Base-by-base conservation (phyloP, 2,797 vertebrate species). In the Enteromius trimaculatus region DNA sequence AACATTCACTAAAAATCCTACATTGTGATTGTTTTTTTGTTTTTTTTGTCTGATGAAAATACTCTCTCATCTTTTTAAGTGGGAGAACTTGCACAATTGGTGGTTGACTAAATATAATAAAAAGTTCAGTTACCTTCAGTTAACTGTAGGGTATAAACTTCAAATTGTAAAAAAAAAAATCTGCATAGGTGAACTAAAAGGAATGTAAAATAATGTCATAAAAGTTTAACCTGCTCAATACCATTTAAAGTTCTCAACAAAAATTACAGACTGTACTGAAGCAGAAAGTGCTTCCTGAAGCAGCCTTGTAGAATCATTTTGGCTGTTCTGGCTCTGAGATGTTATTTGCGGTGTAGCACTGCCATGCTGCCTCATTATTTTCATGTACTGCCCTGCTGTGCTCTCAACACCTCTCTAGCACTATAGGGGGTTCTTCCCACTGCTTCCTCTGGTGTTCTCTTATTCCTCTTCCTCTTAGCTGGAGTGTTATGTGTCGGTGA, bases 371-470 rank as follows among this genome's bases (percentile, higher is more conserved):
- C 47, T 76, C 17, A 76, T 76, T 76, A 82, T 26, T 23, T 6
- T 34, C 21, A 74, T 31, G 72, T 53, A 44, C 19, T 7, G 23
- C 9, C 44, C 39, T 49, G 19, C 66, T 84, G 77, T 51, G 74
- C 16, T 34, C 16, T 2, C 49, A 53, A 76, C 81, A 76, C 47
- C 11, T 68, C 23, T 42, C 62, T 34, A 29, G 16, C 19, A 1
- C 39, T 26, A 11, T 19, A 39, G 3, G 34, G 42, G 42, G 29
- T 85, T 85, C 29, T 42, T 79, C 53, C 37, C 13, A 4, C 65
- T 55, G 3, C 9, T 19, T 64, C 71, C 60, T 44, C 3, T 55
- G 19, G 51, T 39, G 34, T 39, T 55, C n/a, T 11, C 53, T 29
- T 62, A 37, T 0, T n/a, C n/a, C 8, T 21, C 75, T 81, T 53